These are phyloP conservation scores for Brachylomia viminalis DNA, from an alignment of 2,888 invertebrate genomes.

Conservation along the genomic window DNA sequence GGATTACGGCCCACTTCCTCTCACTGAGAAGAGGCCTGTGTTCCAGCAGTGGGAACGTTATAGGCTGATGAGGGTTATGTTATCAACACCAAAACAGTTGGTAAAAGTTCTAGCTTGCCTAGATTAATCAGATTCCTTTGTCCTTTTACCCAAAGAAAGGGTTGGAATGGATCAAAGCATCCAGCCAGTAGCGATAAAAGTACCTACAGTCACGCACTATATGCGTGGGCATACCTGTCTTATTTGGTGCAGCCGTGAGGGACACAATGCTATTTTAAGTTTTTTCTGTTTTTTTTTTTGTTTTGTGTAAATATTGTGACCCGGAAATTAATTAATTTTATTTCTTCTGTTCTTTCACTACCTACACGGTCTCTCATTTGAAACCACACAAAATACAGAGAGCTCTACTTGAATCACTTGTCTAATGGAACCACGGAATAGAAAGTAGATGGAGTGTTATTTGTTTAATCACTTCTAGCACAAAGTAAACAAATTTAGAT, in stretches of 20 bases:
- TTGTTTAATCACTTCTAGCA: not conserved
- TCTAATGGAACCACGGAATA: not conserved
- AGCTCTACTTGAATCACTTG: conserved; percentile 6
- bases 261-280: too few species aligned
- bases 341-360: not conserved
- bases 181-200: not conserved
- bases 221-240: too few species aligned
- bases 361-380: conserved; percentile 15
- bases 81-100: not conserved
- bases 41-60: too few species aligned
- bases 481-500: not conserved
- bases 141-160: not conserved
- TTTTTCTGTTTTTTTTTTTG: too few species aligned
- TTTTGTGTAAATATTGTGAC: too few species aligned
- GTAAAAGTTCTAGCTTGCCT: not conserved
- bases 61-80: too few species aligned
- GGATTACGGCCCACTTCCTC: too few species aligned
- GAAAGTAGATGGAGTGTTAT: conserved; percentile 7
- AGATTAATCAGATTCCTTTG: not conserved
- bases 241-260: too few species aligned
- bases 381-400: conserved; percentile 32
- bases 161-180: not conserved
- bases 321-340: too few species aligned
- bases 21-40: too few species aligned
- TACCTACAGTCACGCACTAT: conserved; percentile 2